A percentile compares a stretch with the other conserved stretches of the same genome.
Evolutionary conservation across 2,888 invertebrate species (phyloP).

Genomic region (Erpobdella octoculata): DNA sequence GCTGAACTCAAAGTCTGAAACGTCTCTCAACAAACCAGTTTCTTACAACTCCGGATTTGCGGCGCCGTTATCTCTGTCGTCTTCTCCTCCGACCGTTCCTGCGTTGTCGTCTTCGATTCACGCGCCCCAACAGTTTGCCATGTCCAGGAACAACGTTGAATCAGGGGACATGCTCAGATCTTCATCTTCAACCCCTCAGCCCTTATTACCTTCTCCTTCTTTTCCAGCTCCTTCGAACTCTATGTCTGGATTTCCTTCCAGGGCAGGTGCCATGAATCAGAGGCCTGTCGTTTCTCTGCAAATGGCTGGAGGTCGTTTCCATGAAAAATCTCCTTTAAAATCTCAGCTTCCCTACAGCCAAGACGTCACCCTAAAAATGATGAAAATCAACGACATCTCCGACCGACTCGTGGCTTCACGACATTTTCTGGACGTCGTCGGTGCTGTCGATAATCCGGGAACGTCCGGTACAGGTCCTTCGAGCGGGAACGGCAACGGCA

Average conservation of each 20-base stretch:
- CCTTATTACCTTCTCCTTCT: neutral
- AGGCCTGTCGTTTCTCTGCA: neutral
- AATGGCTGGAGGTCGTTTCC: neutral
- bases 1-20: neutral
- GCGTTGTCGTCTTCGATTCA: neutral
- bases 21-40: neutral
- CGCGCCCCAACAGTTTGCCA: neutral
- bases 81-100: neutral
- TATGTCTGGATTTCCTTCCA: neutral
- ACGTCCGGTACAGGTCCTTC: neutral
- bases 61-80: neutral
- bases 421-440: slow-evolving; percentile 19
- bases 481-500: neutral
- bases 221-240: neutral
- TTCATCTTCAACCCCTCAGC: neutral
- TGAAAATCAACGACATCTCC: slow-evolving; percentile 8
- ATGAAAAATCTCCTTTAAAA: neutral
- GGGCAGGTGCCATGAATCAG: neutral
- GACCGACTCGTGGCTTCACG: neutral
- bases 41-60: neutral
- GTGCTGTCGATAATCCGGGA: neutral
- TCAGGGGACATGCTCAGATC: neutral
- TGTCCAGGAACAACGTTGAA: neutral
- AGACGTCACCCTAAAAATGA: neutral
- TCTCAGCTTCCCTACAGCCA: neutral